Conservation (phyloP, 2,888 invertebrate genomes). For the Plagodis dolabraria region DNA sequence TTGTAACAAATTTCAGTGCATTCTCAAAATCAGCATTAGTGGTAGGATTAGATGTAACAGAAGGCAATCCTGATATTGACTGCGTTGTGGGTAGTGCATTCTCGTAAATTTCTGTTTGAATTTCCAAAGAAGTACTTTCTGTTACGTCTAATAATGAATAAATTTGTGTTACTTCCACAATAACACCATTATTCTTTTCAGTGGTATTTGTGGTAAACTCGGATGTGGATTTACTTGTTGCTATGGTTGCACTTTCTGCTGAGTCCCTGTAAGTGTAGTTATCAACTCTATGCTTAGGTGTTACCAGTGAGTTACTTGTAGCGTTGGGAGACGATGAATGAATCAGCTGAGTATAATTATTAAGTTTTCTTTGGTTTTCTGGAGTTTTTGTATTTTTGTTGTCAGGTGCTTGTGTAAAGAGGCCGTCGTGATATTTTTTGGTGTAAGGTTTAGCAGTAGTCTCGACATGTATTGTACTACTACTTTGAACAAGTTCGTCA, state of each 20-base stretch:
- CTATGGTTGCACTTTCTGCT: background rate
- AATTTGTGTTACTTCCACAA: background rate
- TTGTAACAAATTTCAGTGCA: no score
- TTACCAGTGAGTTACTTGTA: constrained; percentile 20
- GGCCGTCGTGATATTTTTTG: constrained; percentile 51
- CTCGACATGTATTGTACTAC: constrained; percentile 68
- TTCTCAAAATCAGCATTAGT: no score
- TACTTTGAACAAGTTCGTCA: constrained; percentile 64
- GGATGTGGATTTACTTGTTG: background rate
- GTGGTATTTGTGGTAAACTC: background rate
- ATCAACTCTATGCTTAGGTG: constrained; percentile 17
- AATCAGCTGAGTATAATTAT: constrained; percentile 58
- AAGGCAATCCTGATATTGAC: background rate
- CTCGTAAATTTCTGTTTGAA: background rate
- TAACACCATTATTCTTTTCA: no score
- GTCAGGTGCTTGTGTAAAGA: constrained; percentile 55
- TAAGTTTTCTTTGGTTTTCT: constrained; percentile 75
- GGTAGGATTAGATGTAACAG: no score
- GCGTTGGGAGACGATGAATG: constrained; percentile 40
- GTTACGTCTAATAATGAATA: background rate
- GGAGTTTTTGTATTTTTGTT: constrained; percentile 74
- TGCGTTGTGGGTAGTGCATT: constrained; percentile 6
- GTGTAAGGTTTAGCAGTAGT: constrained; percentile 63
- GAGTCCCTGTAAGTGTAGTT: constrained; percentile 7
- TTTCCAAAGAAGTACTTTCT: background rate